These are phyloP conservation scores for Ceyx erithaca DNA, from an alignment of 2,797 vertebrate genomes.

Conservation along the genomic window DNA sequence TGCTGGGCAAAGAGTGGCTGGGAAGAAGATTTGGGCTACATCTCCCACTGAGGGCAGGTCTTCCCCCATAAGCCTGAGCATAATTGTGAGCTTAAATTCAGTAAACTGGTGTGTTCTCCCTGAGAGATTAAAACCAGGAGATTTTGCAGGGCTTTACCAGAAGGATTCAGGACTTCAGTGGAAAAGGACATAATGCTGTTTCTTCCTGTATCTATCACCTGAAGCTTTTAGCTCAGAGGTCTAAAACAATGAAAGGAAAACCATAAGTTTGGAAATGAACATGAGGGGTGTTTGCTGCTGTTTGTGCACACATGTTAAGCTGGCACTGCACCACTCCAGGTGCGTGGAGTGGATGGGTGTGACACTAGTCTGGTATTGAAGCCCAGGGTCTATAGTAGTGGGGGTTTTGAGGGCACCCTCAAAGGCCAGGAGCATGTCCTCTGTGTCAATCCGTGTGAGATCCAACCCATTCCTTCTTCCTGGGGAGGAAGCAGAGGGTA, in stretches of 20 bases:
- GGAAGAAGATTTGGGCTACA: background rate
- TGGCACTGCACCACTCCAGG: background rate
- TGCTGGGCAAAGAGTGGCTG: accelerated
- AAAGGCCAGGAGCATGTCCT: background rate
- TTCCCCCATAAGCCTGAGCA: background rate
- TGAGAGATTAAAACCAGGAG: background rate
- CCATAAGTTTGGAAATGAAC: background rate
- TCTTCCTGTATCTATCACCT: conserved; percentile 39
- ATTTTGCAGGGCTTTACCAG: background rate
- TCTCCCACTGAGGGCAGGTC: background rate
- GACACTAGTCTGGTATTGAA: background rate
- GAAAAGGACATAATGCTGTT: background rate
- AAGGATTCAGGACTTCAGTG: background rate
- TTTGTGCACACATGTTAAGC: background rate
- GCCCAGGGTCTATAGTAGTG: accelerated
- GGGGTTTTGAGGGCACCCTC: background rate
- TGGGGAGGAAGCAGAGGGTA: background rate
- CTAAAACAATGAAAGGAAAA: background rate
- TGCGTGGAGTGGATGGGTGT: background rate
- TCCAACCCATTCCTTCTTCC: background rate
- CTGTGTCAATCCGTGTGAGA: background rate
- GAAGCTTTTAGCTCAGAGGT: background rate
- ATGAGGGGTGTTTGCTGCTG: background rate
- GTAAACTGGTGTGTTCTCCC: background rate
- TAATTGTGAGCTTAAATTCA: background rate